Base-by-base conservation (phyloP, 1,140 invertebrate species). In the Idris sp. region DNA sequence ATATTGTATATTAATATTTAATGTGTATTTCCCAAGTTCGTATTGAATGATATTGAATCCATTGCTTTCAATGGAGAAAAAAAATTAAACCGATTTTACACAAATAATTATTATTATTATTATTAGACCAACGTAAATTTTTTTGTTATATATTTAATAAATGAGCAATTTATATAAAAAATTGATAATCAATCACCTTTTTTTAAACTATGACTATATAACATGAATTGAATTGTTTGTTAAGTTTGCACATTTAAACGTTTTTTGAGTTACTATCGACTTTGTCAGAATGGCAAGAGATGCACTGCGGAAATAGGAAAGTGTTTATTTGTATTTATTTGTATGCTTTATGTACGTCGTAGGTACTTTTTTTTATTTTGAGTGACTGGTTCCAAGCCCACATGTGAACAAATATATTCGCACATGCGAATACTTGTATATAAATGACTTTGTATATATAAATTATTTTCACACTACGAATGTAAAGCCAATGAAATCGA, bases 401-500 rank as follows among this genome's bases (percentile, higher is more conserved):
- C 22, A 62, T 59, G 44, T 38, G 33, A 30, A 56, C 8, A 56
- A 3, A 51, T 14, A 33, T 19, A 26, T 13, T 26, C 46, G 26
- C 25, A 41, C 22, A 33, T 36, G 19, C 54, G 30, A 54, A 48
- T 48, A 56, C 48, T 31, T 71, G 49, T 71, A 48, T 56, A 62
- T 62, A 71, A 28, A 33, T 56, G 13, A 51, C 26, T 36, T 62
- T 62, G 59, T 84, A 82, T 81, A 86, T 85, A 85, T 84, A 84
- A 83, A 84, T 85, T 86, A 83, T 86, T 85, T 85, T 84, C 79
- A 75, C 82, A 84, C 77, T 71, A 41, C 25, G 25, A 48, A 62
- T 48, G 43, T 71, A 69, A 44, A 69, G 54, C 49, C 13, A 10
- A 43, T 1, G 19, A 15, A 43, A 11, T 28, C 43, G 4, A 16